A percentile compares a stretch with the other conserved stretches of the same genome.
phyloP scores from a whole-genome alignment of 1,140 invertebrate species.

The Scaptomyza pallida region DNA sequence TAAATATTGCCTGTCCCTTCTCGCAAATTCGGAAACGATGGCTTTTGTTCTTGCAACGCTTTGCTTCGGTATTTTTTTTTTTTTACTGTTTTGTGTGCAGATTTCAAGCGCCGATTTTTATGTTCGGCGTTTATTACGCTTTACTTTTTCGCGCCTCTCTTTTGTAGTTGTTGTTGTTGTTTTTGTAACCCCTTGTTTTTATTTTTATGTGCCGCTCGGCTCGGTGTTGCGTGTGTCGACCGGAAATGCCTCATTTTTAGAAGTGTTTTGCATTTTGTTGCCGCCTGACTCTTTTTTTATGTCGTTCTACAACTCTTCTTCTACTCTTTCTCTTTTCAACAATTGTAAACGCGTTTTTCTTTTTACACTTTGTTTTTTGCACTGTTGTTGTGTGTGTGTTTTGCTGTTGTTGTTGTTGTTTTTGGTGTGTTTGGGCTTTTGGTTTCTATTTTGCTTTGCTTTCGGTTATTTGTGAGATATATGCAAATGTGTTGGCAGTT shows the following conservation, averaged over 20 bases:
- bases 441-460: constrained; percentile 56
- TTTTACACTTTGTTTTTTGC: constrained; percentile 7
- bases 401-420: constrained; percentile 22
- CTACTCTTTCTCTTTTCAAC: constrained; percentile 28
- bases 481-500: constrained; percentile 76
- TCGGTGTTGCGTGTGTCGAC: constrained; percentile 58
- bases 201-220: constrained; percentile 17
- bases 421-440: constrained; percentile 55
- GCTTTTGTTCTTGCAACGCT: constrained; percentile 10
- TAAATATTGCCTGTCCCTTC: constrained; percentile 55
- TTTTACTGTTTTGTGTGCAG: constrained; percentile 38
- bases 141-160: constrained; percentile 73
- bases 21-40: constrained; percentile 14
- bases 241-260: constrained; percentile 79
- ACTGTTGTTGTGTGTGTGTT: neutral
- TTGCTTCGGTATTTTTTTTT: neutral
- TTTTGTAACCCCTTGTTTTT: constrained; percentile 63
- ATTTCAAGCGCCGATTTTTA: constrained; percentile 77
- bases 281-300: constrained; percentile 41
- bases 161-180: constrained; percentile 41
- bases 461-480: constrained; percentile 65
- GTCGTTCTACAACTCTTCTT: constrained; percentile 21
- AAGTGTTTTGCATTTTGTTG: constrained; percentile 82
- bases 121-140: constrained; percentile 70
- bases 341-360: constrained; percentile 41